These are phyloP conservation scores for Drosophila phalerata DNA, from an alignment of 2,888 invertebrate genomes.

Conservation along the genomic window DNA sequence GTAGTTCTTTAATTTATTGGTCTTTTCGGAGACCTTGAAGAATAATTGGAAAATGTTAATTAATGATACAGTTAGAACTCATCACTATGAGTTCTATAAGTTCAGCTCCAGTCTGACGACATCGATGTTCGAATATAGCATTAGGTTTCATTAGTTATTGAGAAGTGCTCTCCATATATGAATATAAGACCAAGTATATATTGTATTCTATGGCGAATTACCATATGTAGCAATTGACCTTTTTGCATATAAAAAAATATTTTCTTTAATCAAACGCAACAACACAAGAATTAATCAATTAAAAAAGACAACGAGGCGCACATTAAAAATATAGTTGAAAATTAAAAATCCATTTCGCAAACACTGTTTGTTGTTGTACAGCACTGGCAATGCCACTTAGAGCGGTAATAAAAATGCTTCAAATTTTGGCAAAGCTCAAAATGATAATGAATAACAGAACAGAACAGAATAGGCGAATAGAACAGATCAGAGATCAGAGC, in stretches of 20 bases:
- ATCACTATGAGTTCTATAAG: slow-evolving; percentile 9
- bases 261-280: slow-evolving; percentile 75
- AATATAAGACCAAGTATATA: slow-evolving; percentile 10
- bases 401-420: slow-evolving; percentile 36
- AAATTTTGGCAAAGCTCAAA: slow-evolving; percentile 19
- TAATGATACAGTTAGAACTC: slow-evolving; percentile 2
- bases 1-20: background rate
- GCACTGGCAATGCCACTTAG: slow-evolving; percentile 25
- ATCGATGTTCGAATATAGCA: slow-evolving; percentile 57
- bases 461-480: slow-evolving; percentile 1
- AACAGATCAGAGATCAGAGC: background rate
- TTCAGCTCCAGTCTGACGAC: slow-evolving; percentile 15
- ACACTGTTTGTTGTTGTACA: slow-evolving; percentile 29
- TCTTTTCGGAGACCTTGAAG: background rate
- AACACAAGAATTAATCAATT: slow-evolving; percentile 79
- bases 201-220: slow-evolving; percentile 62
- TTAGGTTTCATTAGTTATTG: background rate
- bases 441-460: slow-evolving; percentile 49
- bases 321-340: slow-evolving; percentile 79
- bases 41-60: slow-evolving; percentile 14
- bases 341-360: slow-evolving; percentile 76
- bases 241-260: slow-evolving; percentile 71
- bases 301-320: slow-evolving; percentile 48
- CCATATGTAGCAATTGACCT: slow-evolving; percentile 81
- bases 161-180: slow-evolving; percentile 34